Evolutionary conservation across 2,888 invertebrate genomes (phyloP), one percentile per base, ranked within the genome.

Genomic region (Sthenelais limicola): DNA sequence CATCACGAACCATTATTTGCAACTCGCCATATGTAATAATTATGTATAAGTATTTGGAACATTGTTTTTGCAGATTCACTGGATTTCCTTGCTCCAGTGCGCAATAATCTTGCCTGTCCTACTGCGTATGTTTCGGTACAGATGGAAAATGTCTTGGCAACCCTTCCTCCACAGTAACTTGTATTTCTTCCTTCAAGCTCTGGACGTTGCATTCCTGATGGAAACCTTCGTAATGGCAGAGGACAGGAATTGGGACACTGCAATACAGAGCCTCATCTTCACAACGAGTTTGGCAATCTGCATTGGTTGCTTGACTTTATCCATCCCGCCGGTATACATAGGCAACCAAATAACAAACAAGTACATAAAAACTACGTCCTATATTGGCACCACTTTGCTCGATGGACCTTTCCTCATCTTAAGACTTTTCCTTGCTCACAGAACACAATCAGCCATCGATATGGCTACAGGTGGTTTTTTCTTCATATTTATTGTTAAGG

Each of bases 171-270:
- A 71, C 26, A 58, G 58, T 28, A 66, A 54, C 47, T 30, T 71
- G 24, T 71, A 71, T 66, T 38, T 71, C 66, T 48, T 51, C 49
- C 47, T 71, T 7, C 71, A 71, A 38, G 71, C 71, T 30, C 38
- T 66, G 66, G 71, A 71, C 18, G 47, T 71, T 18, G 33, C 33
- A 38, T 28, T 38, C 38, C 26, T 54, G 52, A 67, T 67, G 47
- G 32, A 48, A 18, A 67, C 67, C 7, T 43, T 48, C 24, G 48
- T 48, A 21, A 26, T 32, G 7, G 48, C 67, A 1, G 21, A 26
- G 30, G 30, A 35, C 5, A n/a, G 30, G 26, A 30, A 32, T 3
- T 67, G 67, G 67, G 32, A 48, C 26, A 32, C 48, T 35, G 67
- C 67, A 7, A 21, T 48, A 7, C 67, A 67, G 48, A 48, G 47